Conservation (phyloP, 2,888 invertebrate genomes). For the Drosophila neonasuta region DNA sequence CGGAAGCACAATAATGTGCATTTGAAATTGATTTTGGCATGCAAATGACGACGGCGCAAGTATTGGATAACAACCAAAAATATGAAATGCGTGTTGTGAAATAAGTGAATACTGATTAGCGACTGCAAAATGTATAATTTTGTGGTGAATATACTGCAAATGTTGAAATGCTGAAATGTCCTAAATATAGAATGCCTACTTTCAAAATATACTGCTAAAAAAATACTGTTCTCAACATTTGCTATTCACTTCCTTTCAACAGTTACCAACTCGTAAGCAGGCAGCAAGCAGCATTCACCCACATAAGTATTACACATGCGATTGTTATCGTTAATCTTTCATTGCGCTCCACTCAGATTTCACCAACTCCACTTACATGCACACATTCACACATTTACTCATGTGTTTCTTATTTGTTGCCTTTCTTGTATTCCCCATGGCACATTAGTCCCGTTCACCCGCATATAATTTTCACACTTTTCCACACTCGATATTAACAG, state of each 20-base stretch:
- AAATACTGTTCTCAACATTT: background rate
- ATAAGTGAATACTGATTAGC: background rate
- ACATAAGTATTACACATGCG: constrained; percentile 22
- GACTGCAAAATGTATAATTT: background rate
- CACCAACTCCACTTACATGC: constrained; percentile 32
- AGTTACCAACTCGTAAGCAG: constrained; percentile 5
- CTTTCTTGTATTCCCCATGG: constrained; percentile 6
- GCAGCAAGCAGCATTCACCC: constrained; percentile 6
- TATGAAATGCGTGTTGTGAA: background rate
- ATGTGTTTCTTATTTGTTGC: background rate
- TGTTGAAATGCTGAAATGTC: background rate
- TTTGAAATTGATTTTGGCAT: constrained; percentile 28
- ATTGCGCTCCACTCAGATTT: constrained; percentile 31
- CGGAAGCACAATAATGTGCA: constrained; percentile 23
- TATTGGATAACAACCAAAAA: background rate
- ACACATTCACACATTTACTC: constrained; percentile 2
- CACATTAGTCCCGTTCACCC: constrained; percentile 31
- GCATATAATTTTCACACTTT: constrained; percentile 50
- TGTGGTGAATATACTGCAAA: background rate
- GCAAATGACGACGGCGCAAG: constrained; percentile 10
- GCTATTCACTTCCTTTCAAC: constrained; percentile 9
- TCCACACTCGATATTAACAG: constrained; percentile 41
- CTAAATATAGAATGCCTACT: no score
- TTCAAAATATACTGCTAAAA: background rate
- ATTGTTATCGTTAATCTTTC: constrained; percentile 36